Base-by-base conservation (phyloP, 30 jellyfish, hydroid and myxozoan genomes). In the Clytia hemisphaerica region DNA sequence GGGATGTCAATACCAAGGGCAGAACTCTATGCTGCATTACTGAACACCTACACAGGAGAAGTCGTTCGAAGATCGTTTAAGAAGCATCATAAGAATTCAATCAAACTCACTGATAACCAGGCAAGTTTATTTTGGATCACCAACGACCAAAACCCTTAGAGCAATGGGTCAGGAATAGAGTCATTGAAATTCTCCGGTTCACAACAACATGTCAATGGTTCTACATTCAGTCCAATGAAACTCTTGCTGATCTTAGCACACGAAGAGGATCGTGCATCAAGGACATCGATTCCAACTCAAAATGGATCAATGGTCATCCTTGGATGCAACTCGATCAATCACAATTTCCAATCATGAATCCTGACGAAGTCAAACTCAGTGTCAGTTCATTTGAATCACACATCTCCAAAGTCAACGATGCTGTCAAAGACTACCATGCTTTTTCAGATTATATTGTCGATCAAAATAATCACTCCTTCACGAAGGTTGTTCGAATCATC, bases 131-230 rank as follows among this genome's bases (percentile, higher is more conserved):
- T n/a, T 16, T 49, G 63, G 63, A 49, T 49, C 19, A 49, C 32
- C 63, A 49, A 49, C 25, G 63, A 49, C 18, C 32, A 49, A 16
- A 49, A 49, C 63, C 63, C 25, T 33, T 49, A 33, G 25, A 49
- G 25, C 63, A 49, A 49, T 49, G 63, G 63, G 63, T 49, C 32
- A 49, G 63, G 25, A 49, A 49, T 33, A 28, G 63, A n/a, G 63
- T 49, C 9, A 49, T 49, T 49, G 63, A 49, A 16, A 49, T 49
- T 49, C 25, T 28, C 25, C 63, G 63, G 25, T 49, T 49, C 25
- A 49, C 63, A n/a, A n/a, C 63, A 49, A 6, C 32, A 33, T n/a
- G 25, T 49, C 63, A 49, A 33, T 49, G 63, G 63, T 49, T 49
- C 63, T 49, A 49, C 63, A 49, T 49, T 4, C 63, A 49, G 63